Evolutionary conservation across 2,888 invertebrate species (phyloP), one percentile per base, ranked within the genome.

Genomic region (Eueremaeus valkanovi): DNA sequence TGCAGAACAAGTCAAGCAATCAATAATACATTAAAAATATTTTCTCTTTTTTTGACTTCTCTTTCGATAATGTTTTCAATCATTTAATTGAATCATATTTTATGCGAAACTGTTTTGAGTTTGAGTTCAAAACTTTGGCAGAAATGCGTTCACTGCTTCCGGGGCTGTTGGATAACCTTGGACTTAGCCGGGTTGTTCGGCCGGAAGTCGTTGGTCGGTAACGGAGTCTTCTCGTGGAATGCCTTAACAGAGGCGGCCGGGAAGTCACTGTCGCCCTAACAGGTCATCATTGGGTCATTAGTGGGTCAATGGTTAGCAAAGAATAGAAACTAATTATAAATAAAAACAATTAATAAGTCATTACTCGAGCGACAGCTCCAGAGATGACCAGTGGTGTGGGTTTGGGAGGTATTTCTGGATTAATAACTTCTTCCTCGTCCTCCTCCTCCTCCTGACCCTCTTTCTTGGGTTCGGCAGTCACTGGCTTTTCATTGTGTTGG

Each of bases 201-300:
- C 82, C 81, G 86, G 76, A 83, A 82, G 58, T 87, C 87, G 77
- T 87, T 87, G 74, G 86, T 87, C 75, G 95, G 91, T 68, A 90
- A 88, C 73, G 90, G 90, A 24, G 68, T 68, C 85, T 92, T 88
- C 84, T 93, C 89, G 82, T 95, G 89, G 84, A 91, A 85, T 83
- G 87, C 86, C 82, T 93, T 92, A 0, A 93, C 91, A 0, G 95
- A 93, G 82, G 93, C 91, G 0, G 91, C 89, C 27, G 93, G 90
- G 83, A 93, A 95, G 84, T 95, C 95, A 11, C 90, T 90, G 81
- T 93, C 90, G 36, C 92, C 92, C 83, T 84, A 78, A 33, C n/a
- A n/a, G n/a, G n/a, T n/a, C n/a, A n/a, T n/a, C n/a, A n/a, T n/a
- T n/a, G n/a, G n/a, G n/a, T n/a, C n/a, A n/a, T n/a, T n/a, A n/a